Evolutionary conservation across 1,140 invertebrate species (phyloP).

Genomic region (Pantala flavescens): DNA sequence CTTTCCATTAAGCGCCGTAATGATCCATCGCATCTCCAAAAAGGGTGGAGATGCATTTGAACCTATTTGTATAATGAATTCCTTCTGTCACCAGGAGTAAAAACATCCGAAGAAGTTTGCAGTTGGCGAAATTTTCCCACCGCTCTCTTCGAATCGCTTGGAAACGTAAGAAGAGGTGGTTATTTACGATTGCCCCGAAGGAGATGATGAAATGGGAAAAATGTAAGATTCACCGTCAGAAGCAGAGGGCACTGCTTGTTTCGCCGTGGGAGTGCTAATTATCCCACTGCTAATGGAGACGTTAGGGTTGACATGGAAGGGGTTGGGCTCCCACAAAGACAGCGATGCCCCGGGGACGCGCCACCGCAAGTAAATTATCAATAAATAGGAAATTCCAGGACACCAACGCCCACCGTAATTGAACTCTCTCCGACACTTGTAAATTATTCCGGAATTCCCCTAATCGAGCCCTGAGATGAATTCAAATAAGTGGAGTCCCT

Average conservation of each 20-base stretch:
- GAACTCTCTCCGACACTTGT: neutral
- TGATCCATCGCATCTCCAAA: too few relatives aligned
- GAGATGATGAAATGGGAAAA: too few relatives aligned
- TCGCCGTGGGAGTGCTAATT: neutral
- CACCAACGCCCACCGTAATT: neutral
- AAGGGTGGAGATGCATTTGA: too few relatives aligned
- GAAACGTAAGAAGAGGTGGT: too few relatives aligned
- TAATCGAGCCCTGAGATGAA: neutral
- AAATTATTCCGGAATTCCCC: neutral
- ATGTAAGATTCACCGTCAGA: neutral
- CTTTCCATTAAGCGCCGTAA: too few relatives aligned
- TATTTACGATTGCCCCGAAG: too few relatives aligned
- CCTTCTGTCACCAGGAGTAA: too few relatives aligned
- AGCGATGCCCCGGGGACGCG: neutral
- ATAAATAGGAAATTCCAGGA: neutral
- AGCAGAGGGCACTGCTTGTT: neutral
- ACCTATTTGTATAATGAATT: too few relatives aligned
- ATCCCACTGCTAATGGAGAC: neutral
- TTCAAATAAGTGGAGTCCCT: neutral
- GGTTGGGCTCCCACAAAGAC: neutral
- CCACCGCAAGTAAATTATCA: neutral
- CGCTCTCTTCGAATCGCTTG: too few relatives aligned
- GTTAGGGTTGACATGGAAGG: neutral
- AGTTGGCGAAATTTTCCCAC: too few relatives aligned
- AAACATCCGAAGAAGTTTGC: too few relatives aligned